Evolutionary conservation across 2,113 vertebrate genomes (phyloP).

Genomic region (Apteryx owenii): DNA sequence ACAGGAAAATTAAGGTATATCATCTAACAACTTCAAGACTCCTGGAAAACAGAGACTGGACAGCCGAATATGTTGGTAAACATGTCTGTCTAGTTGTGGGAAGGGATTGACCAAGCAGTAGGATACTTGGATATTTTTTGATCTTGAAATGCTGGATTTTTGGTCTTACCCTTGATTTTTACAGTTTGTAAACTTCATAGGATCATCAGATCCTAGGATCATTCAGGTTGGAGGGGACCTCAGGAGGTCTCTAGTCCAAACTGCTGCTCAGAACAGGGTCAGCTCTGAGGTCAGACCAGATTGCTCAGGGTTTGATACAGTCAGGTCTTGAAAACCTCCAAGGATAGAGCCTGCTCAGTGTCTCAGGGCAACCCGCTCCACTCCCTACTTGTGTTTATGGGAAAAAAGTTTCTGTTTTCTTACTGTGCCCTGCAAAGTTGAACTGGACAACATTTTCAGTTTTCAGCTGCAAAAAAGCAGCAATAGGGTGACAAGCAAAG

Average conservation of each 20-base stretch:
- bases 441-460: neutral
- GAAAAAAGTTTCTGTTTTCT: neutral
- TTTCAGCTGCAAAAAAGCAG: neutral
- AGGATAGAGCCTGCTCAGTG: neutral
- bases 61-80: neutral
- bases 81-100: neutral
- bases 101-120: neutral
- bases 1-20: neutral
- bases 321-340: neutral
- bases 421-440: rapidly evolving
- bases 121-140: neutral
- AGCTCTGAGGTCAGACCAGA: neutral
- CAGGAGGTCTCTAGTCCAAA: neutral
- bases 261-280: neutral
- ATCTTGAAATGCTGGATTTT: neutral
- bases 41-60: neutral
- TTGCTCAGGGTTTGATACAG: neutral
- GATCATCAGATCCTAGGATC: neutral
- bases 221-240: neutral
- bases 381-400: rapidly evolving
- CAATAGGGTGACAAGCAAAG: neutral
- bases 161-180: neutral
- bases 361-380: neutral
- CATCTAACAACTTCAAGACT: neutral
- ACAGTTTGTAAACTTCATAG: neutral